Evolutionary conservation across 1,140 invertebrate species (phyloP), one percentile per base, ranked within the genome.

Genomic region (Mizuhopecten yessoensis): DNA sequence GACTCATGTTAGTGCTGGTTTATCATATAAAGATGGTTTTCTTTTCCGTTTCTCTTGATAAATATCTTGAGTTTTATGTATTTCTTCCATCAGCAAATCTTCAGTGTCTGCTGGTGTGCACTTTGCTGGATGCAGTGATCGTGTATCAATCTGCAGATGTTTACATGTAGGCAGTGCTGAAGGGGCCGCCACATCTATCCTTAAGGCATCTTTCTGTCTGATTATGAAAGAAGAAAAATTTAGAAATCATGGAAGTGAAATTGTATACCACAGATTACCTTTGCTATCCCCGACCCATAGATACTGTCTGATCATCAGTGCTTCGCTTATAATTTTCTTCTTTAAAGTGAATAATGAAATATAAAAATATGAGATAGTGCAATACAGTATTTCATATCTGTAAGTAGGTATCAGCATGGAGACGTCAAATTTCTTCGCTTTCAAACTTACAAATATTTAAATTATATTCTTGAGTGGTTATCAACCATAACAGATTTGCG

Each of bases 101-200:
- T 45, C 1, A n/a, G 23, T 75, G 57, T 75, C 9, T 75, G 57
- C 29, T 29, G 23, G n/a, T 75, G n/a, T 75, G 57, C 57, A 75
- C 57, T 75, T 75, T 75, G 57, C 57, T 75, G n/a, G 57, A 75
- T 75, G 57, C n/a, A 75, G 7, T 75, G 57, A 75, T 75, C n/a
- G 17, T 29, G n/a, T 75, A 75, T 75, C 57, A 75, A 75, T 17
- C n/a, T 75, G 57, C 57, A 75, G 57, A 75, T 75, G 57, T 75
- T 75, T 75, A 75, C 57, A 29, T 75, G 57, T 29, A 75, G 17
- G 57, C 23, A 29, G 57, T 75, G n/a, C n/a, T 29, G 9, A 29
- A 75, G 57, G 17, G 57, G 57, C 11, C 57, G 17, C 1, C 17
- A 45, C 1, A 45, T 17, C n/a, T 5, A n/a, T 23, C 3, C 57